Base-by-base conservation (phyloP, 2,797 vertebrate genomes). In the Bryconaethiops microstoma region DNA sequence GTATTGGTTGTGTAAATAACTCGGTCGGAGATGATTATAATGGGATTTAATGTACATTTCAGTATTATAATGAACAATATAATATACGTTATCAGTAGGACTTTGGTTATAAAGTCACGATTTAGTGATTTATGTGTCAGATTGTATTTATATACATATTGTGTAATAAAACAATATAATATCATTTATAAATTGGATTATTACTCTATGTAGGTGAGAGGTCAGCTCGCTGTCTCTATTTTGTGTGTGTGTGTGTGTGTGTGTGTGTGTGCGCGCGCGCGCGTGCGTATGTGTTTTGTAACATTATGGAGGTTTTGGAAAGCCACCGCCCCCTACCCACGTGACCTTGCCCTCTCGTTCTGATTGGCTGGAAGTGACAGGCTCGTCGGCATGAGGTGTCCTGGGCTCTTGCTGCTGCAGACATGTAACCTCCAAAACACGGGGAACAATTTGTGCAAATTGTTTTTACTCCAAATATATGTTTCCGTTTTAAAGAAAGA, bases 341-440 rank as follows among this genome's bases (percentile, higher is more conserved):
- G 89, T 92, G 90, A 88, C 16, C 0, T 0, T 0, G 1, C 23
- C 1, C 0, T 5, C 8, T 14, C 23, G 45, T 69, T 77, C 50
- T 87, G 82, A 93, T 93, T 93, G 94, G 94, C 83, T 86, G 78
- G 16, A 2, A 59, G 0, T 8, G 52, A 29, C 17, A 16, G n/a
- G 40, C 59, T 57, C 71, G 50, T 63, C 9, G 40, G n/a, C 39
- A 73, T 1, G 29, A n/a, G 67, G n/a, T 17, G 70, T 82, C 62
- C 14, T 48, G 80, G 57, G 29, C 57, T 48, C 67, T 39, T 78
- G 25, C 35, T 2, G 14, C 65, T n/a, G 35, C 17, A 68, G 39
- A 68, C 65, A 68, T 68, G 39, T 12, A 68, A 13, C 39, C 0
- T 2, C 17, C 65, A n/a, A 21, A 5, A 10, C 65, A 21, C 8